Conservation (phyloP, 2,797 vertebrate genomes). For the Sebastes trivittatus region DNA sequence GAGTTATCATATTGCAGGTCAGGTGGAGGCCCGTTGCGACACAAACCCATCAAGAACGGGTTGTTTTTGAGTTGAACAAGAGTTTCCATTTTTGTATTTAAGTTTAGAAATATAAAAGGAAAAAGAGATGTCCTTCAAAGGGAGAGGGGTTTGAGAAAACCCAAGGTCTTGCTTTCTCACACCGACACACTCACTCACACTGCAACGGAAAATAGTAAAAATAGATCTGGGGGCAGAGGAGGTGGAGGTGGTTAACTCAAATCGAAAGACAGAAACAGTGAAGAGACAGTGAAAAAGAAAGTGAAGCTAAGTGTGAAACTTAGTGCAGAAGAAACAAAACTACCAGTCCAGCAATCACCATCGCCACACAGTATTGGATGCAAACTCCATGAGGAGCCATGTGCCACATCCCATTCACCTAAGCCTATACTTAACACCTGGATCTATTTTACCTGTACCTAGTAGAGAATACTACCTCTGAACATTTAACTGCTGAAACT, state of each 20-base stretch:
- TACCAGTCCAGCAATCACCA: background rate
- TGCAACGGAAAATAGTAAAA: background rate
- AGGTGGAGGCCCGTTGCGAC: constrained; percentile 80
- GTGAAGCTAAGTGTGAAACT: background rate
- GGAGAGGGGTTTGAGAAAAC: constrained; percentile 87
- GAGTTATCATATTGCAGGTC: constrained; percentile 93
- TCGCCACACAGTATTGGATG: background rate
- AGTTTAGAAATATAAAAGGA: background rate
- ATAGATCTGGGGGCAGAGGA: background rate
- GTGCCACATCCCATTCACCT: background rate
- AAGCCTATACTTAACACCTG: background rate
- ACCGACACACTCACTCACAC: constrained; percentile 39
- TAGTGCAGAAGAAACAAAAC: constrained; percentile 1
- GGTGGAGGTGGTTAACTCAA: background rate
- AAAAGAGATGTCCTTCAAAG: constrained; percentile 83
- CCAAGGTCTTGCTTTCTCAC: constrained; percentile 47
- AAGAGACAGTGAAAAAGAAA: constrained; percentile 4
- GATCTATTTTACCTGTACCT: background rate
- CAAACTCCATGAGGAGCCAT: no score
- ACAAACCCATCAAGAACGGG: constrained; percentile 82
- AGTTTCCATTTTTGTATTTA: constrained; percentile 82
- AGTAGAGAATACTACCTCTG: background rate
- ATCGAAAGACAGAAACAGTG: background rate
- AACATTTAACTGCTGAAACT: background rate
- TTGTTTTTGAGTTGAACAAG: constrained; percentile 85